These are phyloP conservation scores for Carduelis carduelis DNA, from an alignment of 2,797 vertebrate species.

Conservation along the genomic window DNA sequence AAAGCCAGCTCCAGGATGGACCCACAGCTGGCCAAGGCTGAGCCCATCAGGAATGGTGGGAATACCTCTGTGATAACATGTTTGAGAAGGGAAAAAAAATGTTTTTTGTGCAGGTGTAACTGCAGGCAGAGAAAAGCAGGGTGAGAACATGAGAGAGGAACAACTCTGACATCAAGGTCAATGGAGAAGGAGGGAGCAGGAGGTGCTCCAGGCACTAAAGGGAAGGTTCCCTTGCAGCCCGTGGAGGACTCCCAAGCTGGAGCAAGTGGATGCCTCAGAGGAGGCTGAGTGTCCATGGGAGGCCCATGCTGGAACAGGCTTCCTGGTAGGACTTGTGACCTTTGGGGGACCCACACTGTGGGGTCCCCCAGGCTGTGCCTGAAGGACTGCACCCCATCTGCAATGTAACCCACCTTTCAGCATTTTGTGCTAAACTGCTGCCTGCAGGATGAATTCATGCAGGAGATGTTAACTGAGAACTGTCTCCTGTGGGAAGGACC, in stretches of 20 bases:
- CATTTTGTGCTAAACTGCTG: background rate
- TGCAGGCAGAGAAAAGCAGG: background rate
- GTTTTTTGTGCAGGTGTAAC: background rate
- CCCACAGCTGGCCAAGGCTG: background rate
- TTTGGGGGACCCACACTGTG: background rate
- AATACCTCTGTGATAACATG: background rate
- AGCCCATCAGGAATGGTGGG: background rate
- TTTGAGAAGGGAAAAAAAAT: background rate
- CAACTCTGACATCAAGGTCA: background rate
- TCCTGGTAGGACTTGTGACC: background rate
- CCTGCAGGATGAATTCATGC: background rate
- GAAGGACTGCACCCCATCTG: background rate
- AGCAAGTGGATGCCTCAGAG: background rate
- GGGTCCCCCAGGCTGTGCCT: background rate
- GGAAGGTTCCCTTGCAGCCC: background rate
- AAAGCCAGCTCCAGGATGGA: background rate
- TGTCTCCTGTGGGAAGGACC: background rate
- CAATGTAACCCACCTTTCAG: background rate
- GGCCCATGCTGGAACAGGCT: background rate
- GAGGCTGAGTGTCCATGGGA: background rate
- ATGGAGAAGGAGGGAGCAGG: background rate
- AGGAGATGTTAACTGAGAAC: background rate
- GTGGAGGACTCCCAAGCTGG: background rate
- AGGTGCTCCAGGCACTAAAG: rapidly evolving
- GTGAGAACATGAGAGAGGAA: background rate